Conservation (phyloP, 2,888 invertebrate genomes). For the Punctoribates punctum region DNA sequence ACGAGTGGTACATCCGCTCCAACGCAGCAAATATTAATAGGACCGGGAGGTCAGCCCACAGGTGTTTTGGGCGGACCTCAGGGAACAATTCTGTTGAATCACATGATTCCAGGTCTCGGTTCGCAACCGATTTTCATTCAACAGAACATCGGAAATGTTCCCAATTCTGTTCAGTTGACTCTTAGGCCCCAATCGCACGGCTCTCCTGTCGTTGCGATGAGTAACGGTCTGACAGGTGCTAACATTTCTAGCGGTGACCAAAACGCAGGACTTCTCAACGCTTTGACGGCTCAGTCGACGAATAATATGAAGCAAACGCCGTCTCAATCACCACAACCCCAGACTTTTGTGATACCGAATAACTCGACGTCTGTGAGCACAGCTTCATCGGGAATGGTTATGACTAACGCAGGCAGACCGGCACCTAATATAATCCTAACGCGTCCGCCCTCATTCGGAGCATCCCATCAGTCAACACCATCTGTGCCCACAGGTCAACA, state of each 20-base stretch:
- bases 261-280: slow-evolving; percentile 46
- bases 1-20: slow-evolving; percentile 26
- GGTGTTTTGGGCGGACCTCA: slow-evolving; percentile 46
- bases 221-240: slow-evolving; percentile 22
- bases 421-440: slow-evolving; percentile 42
- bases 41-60: slow-evolving; percentile 45
- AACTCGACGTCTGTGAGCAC: slow-evolving; percentile 43
- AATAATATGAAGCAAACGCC: slow-evolving; percentile 12
- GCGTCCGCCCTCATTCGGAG: slow-evolving; percentile 45
- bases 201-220: slow-evolving; percentile 25
- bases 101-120: slow-evolving; percentile 52
- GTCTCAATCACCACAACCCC: slow-evolving; percentile 34
- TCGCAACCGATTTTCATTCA: slow-evolving; percentile 62
- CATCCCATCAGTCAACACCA: slow-evolving; percentile 40
- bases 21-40: slow-evolving; percentile 45
- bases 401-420: slow-evolving; percentile 41
- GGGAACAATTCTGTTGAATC: slow-evolving; percentile 53
- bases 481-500: slow-evolving; percentile 49
- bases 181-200: slow-evolving; percentile 57
- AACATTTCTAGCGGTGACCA: not conserved
- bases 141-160: slow-evolving; percentile 53
- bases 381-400: slow-evolving; percentile 45
- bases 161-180: slow-evolving; percentile 64
- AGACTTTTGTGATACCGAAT: slow-evolving; percentile 44
- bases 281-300: slow-evolving; percentile 43